Base-by-base conservation (phyloP, 2,888 invertebrate species). In the Villa cingulata region DNA sequence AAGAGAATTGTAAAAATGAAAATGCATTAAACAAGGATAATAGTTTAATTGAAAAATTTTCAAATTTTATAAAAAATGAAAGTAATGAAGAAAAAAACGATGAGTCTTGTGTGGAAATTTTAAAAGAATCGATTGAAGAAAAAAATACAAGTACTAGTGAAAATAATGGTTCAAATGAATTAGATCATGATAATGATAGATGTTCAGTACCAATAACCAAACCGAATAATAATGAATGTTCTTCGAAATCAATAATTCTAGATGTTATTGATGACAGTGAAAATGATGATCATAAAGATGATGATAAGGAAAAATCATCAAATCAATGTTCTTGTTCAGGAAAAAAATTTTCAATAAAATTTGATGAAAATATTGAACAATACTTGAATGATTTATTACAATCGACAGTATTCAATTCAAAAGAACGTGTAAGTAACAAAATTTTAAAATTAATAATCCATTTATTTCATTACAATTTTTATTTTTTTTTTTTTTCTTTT, bases 351-450 rank as follows among this genome's bases (percentile, higher is more conserved):
- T 40, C 48, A 6, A 20, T 48, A 14, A 43, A 48, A n/a, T 48
- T 51, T 27, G 48, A 51, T 29, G 39, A 43, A 2, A 41, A 37
- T 5, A 39, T 51, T 16, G 43, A 46, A 46, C 43, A 49, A 6
- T 49, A 45, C 16, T 27, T 51, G n/a, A 39, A 49, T 17, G 41
- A 48, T 20, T 34, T 51, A n/a, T 15, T 48, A 36, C 40, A 45
- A 38, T 27, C 48, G 4, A 42, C 43, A 14, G 34, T 37, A 17
- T 41, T 40, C 37, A 36, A 27, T 5, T 16, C n/a, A 37, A 49
- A 48, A 43, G 19, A 41, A 37, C 39, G 37, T 43, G 51, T 51
- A 46, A 48, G 32, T 37, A 19, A 43, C 18, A 17, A 16, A 1
- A 9, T 20, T 37, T 27, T 27, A 27, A 9, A 27, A 27, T 27